Conservation (phyloP, 2,888 invertebrate genomes). For the Torymus aiolomorphi region DNA sequence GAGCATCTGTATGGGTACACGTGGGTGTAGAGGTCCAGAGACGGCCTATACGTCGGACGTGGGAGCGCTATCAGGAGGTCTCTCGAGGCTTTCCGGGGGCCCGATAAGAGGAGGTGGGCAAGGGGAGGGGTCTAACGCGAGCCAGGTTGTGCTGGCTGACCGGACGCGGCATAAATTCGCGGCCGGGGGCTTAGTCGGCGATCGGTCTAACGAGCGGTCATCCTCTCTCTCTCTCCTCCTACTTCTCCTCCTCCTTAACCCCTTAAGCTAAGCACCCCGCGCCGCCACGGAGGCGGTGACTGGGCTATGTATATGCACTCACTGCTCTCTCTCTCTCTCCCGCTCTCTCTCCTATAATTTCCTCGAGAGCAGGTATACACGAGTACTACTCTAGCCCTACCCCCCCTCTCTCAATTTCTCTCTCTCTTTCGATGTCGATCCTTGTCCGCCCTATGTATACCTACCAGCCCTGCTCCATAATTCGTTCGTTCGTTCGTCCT, state of each 20-base stretch:
- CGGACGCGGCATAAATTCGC: slow-evolving; percentile 66
- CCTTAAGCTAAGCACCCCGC: not conserved
- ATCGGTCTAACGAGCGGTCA: slow-evolving; percentile 67
- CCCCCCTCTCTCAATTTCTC: no score
- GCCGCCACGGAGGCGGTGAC: not conserved
- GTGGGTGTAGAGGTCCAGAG: no score
- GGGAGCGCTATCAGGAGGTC: slow-evolving; percentile 4
- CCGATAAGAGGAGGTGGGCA: slow-evolving; percentile 55
- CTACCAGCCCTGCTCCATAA: no score
- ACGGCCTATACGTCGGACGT: not conserved
- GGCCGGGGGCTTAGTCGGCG: slow-evolving; percentile 63
- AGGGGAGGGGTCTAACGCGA: slow-evolving; percentile 35
- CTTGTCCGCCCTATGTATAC: no score
- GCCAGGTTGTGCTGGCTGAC: slow-evolving; percentile 29
- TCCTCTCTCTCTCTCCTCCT: slow-evolving; percentile 43
- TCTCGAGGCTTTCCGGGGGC: slow-evolving; percentile 47
- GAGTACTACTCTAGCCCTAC: no score
- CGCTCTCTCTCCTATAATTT: no score
- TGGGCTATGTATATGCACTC: no score
- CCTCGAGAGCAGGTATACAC: no score
- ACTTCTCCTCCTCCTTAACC: slow-evolving; percentile 24
- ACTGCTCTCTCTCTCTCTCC: no score
- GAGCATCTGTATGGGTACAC: not conserved
- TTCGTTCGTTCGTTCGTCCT: no score
- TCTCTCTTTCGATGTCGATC: no score